Base-by-base conservation (phyloP, 2,888 invertebrate genomes). In the Molorchus minor region DNA sequence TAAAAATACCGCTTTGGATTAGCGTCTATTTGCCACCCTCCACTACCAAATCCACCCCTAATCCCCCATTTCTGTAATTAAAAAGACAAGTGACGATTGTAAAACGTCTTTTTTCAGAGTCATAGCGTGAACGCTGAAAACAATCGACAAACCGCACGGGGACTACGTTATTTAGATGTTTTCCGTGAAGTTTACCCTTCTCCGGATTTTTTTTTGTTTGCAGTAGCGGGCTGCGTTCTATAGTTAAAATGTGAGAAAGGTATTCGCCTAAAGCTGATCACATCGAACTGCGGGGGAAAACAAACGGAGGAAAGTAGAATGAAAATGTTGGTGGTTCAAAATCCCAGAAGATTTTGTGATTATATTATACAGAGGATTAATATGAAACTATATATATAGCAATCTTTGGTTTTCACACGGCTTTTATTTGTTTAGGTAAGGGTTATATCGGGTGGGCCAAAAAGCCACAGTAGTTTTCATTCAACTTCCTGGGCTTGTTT, bases 301-400 rank as follows among this genome's bases (percentile, higher is more conserved):
- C 43, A 56, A 56, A 56, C 43, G 25, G n/a, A 49, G 35, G 21
- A 56, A 43, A 15, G 3, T 15, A n/a, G 36, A 21, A 21, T 49
- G 46, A 33, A 33, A 33, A 33, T 25, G 7, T 12, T 33, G 10
- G 33, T 5, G n/a, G n/a, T n/a, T n/a, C n/a, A n/a, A n/a, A n/a
- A n/a, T n/a, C n/a, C n/a, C n/a, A n/a, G n/a, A n/a, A n/a, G n/a
- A n/a, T n/a, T n/a, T n/a, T n/a, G n/a, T n/a, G n/a, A n/a, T n/a
- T n/a, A n/a, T n/a, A n/a, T n/a, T n/a, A n/a, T n/a, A n/a, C n/a
- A n/a, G n/a, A n/a, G n/a, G n/a, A n/a, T n/a, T n/a, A n/a, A n/a
- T n/a, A n/a, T n/a, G n/a, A n/a, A n/a, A n/a, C n/a, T n/a, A n/a
- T n/a, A n/a, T n/a, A n/a, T n/a, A n/a, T n/a, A n/a, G n/a, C n/a